Evolutionary conservation across 2,797 vertebrate species (phyloP).

Genomic region (Hemitrygon akajei): DNA sequence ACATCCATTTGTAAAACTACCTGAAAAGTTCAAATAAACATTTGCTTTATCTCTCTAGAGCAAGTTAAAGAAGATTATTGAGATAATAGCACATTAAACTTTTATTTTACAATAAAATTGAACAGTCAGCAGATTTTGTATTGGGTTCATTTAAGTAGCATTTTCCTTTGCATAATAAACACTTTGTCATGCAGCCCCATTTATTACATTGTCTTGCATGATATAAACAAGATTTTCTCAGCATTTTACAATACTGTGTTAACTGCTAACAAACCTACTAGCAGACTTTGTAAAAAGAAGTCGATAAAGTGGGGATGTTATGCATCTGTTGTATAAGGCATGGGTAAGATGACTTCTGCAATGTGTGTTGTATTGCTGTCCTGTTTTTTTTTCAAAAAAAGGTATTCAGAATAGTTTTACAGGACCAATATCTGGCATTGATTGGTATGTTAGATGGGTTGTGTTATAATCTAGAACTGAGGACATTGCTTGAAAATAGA

Average conservation of each 20-base stretch:
- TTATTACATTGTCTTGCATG: neutral
- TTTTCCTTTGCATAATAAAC: neutral
- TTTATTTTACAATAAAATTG: neutral
- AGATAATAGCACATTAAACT: neutral
- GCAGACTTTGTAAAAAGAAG: neutral
- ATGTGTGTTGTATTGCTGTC: no score
- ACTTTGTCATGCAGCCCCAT: neutral
- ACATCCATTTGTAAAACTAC: neutral
- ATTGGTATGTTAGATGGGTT: no score
- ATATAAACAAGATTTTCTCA: neutral
- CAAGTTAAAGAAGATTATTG: neutral
- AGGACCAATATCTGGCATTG: no score
- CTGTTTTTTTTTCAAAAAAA: no score
- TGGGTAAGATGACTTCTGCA: no score
- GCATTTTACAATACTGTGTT: neutral
- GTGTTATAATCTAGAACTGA: no score
- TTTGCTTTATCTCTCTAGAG: no score
- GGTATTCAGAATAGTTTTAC: no score
- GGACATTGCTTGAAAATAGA: no score
- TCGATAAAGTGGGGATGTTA: no score
- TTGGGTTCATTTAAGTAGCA: neutral
- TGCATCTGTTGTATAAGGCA: no score
- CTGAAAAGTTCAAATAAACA: neutral
- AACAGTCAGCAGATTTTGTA: neutral
- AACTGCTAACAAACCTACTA: neutral